Conservation (phyloP, 2,797 vertebrate genomes). For the Mus minutoides region DNA sequence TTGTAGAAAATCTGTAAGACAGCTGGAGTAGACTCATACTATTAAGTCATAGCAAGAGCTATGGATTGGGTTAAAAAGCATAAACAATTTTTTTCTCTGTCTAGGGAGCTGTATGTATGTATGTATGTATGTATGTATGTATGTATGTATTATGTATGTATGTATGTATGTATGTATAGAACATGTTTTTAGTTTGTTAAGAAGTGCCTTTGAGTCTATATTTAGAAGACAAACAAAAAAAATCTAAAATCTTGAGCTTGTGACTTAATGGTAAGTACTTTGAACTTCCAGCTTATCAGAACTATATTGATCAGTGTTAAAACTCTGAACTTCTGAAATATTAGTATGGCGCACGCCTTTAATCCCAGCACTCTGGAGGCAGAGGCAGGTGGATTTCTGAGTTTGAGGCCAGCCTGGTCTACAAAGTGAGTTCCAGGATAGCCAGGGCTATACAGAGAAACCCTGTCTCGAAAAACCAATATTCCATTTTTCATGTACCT, state of each 20-base stretch:
- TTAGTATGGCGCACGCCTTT: no score
- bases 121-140: no score
- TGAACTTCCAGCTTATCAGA: background rate
- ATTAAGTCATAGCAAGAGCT: background rate
- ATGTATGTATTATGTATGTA: no score
- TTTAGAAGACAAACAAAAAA: background rate
- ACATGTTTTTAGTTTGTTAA: background rate
- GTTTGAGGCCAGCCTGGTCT: no score
- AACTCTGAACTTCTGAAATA: background rate
- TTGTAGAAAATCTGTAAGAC: background rate
- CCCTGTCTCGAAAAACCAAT: no score
- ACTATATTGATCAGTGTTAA: background rate
- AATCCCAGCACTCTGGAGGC: no score
- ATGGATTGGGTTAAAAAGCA: background rate
- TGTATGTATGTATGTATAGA: no score
- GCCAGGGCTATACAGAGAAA: no score
- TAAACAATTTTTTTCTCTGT: background rate
- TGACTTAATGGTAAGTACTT: background rate
- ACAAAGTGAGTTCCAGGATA: no score
- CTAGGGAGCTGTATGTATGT: background rate
- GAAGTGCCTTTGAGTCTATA: background rate
- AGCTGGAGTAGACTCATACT: background rate
- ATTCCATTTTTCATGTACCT: background rate
- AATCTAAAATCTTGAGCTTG: background rate
- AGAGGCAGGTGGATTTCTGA: no score